Percentiles rank a stretch among this genome's conserved stretches.
These are phyloP conservation scores for Hemaris fuciformis DNA, from an alignment of 2,888 invertebrate genomes.

Conservation along the genomic window DNA sequence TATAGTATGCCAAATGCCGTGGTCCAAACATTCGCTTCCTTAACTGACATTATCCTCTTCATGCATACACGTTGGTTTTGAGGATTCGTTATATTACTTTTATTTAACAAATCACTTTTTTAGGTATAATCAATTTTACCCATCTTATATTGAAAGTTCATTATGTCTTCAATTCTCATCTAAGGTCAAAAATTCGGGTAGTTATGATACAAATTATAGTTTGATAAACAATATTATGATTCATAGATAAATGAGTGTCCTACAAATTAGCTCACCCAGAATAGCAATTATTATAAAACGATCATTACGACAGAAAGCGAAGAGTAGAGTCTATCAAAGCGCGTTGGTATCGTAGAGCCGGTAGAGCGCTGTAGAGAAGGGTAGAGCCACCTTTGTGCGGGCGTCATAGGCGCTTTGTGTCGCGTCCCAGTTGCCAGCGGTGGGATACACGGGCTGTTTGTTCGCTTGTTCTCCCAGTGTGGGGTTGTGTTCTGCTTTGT, in stretches of 20 bases:
- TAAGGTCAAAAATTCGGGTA: no score
- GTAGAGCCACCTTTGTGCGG: constrained; percentile 17
- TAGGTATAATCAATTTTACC: no score
- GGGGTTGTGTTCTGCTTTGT: constrained; percentile 9
- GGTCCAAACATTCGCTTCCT: no score
- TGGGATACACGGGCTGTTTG: constrained; percentile 11
- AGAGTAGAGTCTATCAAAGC: constrained; percentile 1
- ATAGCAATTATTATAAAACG: not conserved
- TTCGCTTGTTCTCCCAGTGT: constrained; percentile 6
- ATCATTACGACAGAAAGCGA: not conserved
- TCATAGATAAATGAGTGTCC: not conserved
- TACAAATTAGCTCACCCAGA: not conserved
- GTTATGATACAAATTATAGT: not conserved
- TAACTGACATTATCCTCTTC: no score
- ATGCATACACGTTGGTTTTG: no score
- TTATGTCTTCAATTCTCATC: no score
- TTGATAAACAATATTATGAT: not conserved
- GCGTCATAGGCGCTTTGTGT: constrained; percentile 18
- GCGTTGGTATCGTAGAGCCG: not conserved
- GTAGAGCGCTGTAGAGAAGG: not conserved
- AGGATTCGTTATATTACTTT: no score
- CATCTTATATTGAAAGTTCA: no score
- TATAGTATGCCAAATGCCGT: no score
- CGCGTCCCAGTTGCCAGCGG: constrained; percentile 16
- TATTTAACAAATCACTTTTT: no score